A percentile compares a stretch with the other conserved stretches of the same genome.
These are phyloP conservation scores for Heliconius melpomene DNA, from an alignment of 1,140 invertebrate genomes.

Conservation along the genomic window DNA sequence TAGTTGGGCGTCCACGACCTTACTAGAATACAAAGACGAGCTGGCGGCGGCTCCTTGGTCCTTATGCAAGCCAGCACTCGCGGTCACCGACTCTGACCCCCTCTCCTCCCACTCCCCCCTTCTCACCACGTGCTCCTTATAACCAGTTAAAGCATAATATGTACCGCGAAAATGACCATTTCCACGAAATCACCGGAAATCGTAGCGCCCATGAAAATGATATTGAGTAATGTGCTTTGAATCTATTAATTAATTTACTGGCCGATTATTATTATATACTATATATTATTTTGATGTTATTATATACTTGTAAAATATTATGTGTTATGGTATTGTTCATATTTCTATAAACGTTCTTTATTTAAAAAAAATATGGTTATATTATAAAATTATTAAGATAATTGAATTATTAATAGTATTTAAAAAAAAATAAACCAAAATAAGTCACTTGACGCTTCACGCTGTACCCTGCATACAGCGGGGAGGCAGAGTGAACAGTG, in stretches of 20 bases:
- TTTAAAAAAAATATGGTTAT: no score
- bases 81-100: slow-evolving; percentile 68
- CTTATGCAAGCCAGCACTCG: slow-evolving; percentile 69
- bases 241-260: background rate
- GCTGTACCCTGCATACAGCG: no score
- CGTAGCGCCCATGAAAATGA: slow-evolving; percentile 53
- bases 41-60: slow-evolving; percentile 57
- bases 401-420: no score
- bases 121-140: slow-evolving; percentile 48
- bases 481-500: no score
- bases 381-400: no score
- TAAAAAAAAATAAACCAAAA: no score
- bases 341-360: no score
- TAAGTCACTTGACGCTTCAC: no score
- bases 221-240: slow-evolving; percentile 21
- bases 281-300: background rate
- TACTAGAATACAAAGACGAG: slow-evolving; percentile 67
- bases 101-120: slow-evolving; percentile 36
- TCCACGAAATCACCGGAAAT: slow-evolving; percentile 71
- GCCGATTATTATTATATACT: background rate
- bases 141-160: slow-evolving; percentile 50
- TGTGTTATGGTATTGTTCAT: no score
- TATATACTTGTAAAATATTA: no score
- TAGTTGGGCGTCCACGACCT: slow-evolving; percentile 61
- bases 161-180: slow-evolving; percentile 70